Evolutionary conservation across 2,797 vertebrate genomes (phyloP).

Genomic region (Propithecus deckenii): DNA sequence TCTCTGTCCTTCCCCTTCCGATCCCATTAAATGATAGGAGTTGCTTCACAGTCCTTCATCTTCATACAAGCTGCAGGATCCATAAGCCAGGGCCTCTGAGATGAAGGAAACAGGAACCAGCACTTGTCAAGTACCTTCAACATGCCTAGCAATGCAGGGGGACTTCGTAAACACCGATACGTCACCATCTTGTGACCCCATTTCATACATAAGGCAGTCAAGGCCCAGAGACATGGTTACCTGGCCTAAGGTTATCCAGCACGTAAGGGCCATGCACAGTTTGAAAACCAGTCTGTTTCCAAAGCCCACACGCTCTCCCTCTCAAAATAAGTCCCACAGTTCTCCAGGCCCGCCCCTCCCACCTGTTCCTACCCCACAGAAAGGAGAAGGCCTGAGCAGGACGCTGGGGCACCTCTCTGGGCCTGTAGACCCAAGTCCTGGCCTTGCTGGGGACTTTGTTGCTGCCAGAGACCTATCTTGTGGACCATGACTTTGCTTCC

Average conservation of each 20-base stretch:
- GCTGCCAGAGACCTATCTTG: not conserved
- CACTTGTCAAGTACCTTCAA: accelerated
- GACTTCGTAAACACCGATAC: accelerated
- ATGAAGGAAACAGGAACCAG: not conserved
- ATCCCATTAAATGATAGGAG: not conserved
- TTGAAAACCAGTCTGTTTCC: not conserved
- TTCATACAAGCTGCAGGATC: not conserved
- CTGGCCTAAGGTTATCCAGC: not conserved
- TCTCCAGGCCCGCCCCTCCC: not conserved
- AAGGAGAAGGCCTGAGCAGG: not conserved
- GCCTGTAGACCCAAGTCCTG: too few species aligned
- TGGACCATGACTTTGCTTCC: not conserved
- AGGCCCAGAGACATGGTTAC: not conserved
- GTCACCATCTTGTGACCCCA: not conserved
- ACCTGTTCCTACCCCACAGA: not conserved
- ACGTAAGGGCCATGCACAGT: not conserved
- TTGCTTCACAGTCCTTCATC: too few species aligned
- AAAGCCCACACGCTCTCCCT: not conserved
- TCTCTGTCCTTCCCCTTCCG: not conserved
- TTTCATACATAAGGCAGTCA: not conserved
- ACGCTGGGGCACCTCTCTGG: accelerated
- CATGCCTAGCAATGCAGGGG: not conserved
- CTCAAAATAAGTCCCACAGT: not conserved
- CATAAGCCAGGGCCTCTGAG: not conserved
- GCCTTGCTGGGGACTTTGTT: not conserved